phyloP scores from a whole-genome alignment of 1,140 invertebrate species.

The Babylonia areolata region DNA sequence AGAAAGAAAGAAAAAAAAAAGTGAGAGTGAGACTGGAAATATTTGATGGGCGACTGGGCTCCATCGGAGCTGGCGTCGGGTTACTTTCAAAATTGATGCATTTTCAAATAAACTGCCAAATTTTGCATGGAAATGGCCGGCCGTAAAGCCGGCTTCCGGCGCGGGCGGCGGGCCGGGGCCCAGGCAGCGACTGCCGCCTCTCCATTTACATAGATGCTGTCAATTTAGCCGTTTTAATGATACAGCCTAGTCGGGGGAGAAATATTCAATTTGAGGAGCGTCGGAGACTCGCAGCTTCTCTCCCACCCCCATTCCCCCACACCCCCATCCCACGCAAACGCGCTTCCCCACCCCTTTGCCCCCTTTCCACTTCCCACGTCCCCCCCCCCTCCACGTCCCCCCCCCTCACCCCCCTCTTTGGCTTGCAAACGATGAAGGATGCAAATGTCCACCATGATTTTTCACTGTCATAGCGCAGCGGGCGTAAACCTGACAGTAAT shows the following conservation, averaged over 20 bases:
- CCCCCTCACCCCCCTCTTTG: no score
- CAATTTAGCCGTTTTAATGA: slow-evolving; percentile 32
- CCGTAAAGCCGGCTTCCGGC: neutral
- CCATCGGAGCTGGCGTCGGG: neutral
- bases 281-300: neutral
- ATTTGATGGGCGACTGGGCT: slow-evolving; percentile 13
- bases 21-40: neutral
- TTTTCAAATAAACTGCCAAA: slow-evolving; percentile 35
- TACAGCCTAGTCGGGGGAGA: neutral
- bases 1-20: neutral
- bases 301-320: neutral
- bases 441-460: slow-evolving; percentile 32
- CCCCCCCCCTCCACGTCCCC: no score
- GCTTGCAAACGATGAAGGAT: slow-evolving; percentile 22
- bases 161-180: neutral
- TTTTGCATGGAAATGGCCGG: slow-evolving; percentile 24
- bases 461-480: slow-evolving; percentile 10
- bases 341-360: no score
- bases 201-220: slow-evolving; percentile 33
- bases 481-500: slow-evolving; percentile 30
- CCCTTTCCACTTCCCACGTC: no score
- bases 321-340: neutral
- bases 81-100: slow-evolving; percentile 36
- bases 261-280: slow-evolving; percentile 13
- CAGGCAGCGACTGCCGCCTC: neutral